Conservation (phyloP, 1,140 invertebrate genomes). For the Colletes gigas region DNA sequence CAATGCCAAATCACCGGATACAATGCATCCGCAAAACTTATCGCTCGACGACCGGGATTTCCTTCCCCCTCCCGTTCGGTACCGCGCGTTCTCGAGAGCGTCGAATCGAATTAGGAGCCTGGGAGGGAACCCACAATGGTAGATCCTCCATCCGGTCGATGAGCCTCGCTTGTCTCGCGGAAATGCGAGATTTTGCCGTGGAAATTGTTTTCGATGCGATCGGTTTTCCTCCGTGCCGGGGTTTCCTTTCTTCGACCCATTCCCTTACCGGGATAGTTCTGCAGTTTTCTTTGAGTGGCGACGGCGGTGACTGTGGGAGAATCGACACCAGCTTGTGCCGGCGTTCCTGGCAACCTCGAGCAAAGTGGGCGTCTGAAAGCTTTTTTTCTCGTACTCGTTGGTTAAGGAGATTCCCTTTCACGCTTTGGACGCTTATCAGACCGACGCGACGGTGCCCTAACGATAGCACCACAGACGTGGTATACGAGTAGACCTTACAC, state of each 20-base stretch:
- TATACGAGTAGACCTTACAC: too few relatives aligned
- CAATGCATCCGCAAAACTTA: conserved; percentile 67
- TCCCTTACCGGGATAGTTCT: background rate
- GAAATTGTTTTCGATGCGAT: background rate
- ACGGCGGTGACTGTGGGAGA: background rate
- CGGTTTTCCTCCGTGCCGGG: background rate
- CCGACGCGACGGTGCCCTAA: background rate
- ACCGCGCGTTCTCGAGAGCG: background rate
- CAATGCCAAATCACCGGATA: conserved; percentile 68
- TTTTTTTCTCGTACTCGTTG: conserved; percentile 11
- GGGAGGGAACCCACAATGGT: conserved; percentile 10
- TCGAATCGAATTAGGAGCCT: conserved; percentile 48
- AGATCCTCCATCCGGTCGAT: conserved; percentile 19
- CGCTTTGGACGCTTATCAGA: too few relatives aligned
- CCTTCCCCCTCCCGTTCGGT: conserved; percentile 25
- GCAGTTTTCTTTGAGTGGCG: background rate
- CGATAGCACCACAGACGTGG: too few relatives aligned
- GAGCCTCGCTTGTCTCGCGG: conserved; percentile 30
- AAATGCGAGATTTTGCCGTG: conserved; percentile 24
- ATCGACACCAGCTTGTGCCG: background rate
- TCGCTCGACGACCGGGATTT: conserved; percentile 62
- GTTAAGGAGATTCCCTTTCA: too few relatives aligned
- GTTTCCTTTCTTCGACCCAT: conserved; percentile 4
- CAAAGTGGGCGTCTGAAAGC: background rate
- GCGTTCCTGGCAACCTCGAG: background rate